Evolutionary conservation across 1,140 invertebrate genomes (phyloP), one percentile per base, ranked within the genome.

Genomic region (Psilanteris sp.): DNA sequence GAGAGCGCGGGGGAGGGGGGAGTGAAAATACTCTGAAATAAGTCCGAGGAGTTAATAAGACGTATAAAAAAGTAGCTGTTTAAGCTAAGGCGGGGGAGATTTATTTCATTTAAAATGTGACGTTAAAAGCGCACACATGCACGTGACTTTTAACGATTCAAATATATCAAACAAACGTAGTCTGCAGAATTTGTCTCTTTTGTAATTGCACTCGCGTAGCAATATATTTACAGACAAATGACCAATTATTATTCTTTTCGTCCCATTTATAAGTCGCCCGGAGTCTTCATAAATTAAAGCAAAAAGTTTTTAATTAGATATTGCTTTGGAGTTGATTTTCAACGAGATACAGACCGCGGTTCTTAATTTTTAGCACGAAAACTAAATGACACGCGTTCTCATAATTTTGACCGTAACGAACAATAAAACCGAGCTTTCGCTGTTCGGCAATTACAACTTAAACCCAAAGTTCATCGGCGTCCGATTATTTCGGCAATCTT

Each of bases 171-270:
- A 39, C 43, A 14, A n/a, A 34, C 14, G n/a, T 13, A 57, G 52
- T 68, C 43, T 59, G 54, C 66, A 36, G 36, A 59, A 70, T 70
- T 59, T 59, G 66, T 59, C 66, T 66, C 48, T 55, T 68, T 68
- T 70, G 44, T 70, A 70, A 70, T 70, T 70, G 46, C 44, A 26
- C 29, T 57, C 27, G 34, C 11, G 13, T 20, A 20, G 44, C 43
- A 20, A 70, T 70, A 70, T 59, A 70, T 70, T 70, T 41, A 22
- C 52, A 16, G 34, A 39, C n/a, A 52, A 57, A 39, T 57, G 50
- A 46, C 36, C 11, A 67, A 67, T 67, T 55, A 36, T 54, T 34
- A 26, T 52, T 43, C 44, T 24, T 46, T 36, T 18, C 0, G 14
- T 3, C 14, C 39, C 36, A 34, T 66, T 66, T 54, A 54, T 48